phyloP scores from a whole-genome alignment of 2,797 vertebrate genomes.

The Anniella stebbinsi region DNA sequence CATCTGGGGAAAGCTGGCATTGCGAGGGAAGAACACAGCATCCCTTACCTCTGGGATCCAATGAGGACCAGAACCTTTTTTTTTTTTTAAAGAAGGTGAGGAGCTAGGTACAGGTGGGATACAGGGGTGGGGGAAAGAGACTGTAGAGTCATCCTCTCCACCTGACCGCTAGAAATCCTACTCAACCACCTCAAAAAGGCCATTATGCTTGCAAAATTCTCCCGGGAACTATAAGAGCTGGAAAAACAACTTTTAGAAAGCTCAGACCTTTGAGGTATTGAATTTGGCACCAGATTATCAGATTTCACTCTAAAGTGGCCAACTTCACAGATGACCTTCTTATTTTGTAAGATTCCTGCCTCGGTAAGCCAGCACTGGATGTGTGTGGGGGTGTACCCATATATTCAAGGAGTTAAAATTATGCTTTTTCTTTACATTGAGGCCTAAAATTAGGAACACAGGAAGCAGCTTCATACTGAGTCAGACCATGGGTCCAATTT shows the following conservation, averaged over 20 bases:
- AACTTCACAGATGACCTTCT: not conserved
- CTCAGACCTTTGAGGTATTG: not conserved
- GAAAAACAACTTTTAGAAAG: not conserved
- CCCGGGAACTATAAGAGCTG: not conserved
- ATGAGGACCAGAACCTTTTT: not conserved
- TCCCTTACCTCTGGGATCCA: not conserved
- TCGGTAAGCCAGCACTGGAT: not conserved
- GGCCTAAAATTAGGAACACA: no score
- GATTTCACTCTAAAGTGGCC: not conserved
- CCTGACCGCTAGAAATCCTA: not conserved
- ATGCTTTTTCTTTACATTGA: not conserved
- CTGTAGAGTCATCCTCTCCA: no score
- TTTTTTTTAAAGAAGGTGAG: not conserved
- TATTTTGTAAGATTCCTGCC: not conserved
- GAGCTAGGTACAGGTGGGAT: no score
- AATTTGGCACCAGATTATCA: not conserved
- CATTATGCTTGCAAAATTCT: not conserved
- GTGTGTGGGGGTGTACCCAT: not conserved
- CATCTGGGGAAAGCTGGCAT: not conserved
- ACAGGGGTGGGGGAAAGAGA: not conserved
- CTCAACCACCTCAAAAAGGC: not conserved
- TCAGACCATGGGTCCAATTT: no score
- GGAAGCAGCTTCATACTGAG: no score
- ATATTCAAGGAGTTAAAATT: not conserved
- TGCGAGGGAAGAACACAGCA: not conserved